Base-by-base conservation (phyloP, 2,797 vertebrate species). In the Rachycentron canadum region DNA sequence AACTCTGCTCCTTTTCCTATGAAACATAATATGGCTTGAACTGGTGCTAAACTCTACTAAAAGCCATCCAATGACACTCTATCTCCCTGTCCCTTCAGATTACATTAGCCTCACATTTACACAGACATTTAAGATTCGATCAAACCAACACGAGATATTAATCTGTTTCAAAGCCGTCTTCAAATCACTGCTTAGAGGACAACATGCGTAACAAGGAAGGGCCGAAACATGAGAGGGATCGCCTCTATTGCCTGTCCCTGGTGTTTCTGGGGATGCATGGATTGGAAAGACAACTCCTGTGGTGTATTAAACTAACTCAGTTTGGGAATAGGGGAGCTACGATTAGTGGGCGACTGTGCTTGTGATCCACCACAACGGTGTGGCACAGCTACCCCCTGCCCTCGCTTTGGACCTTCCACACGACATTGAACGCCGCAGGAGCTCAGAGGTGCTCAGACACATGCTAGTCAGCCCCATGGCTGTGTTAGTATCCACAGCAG, bases 271-370 rank as follows among this genome's bases (percentile, higher is more conserved):
- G 41, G 66, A 41, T 45, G 68, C 45, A 28, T 38, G 61, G 55
- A 67, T 73, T 88, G 61, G 69, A 89, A 88, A 86, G 78, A 76
- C 81, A 78, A 86, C 83, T 86, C 88, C 47, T 64, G 70, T 9
- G 38, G 86, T 56, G 63, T 82, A 82, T 85, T 85, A 83, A 66
- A 40, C 52, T 89, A 93, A 95, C 73, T 56, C 57, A 61, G 74
- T 93, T 91, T 93, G 88, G 85, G 89, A 92, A 79, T 76, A 69
- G n/a, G 74, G 83, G 85, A 85, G 68, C 38, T 67, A 63, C 5
- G 63, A 85, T 87, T 50, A 81, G 73, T 63, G 56, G 69, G 81
- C 60, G 32, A 75, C 71, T 73, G 50, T 40, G 65, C 73, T 78
- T 85, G 71, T 66, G 70, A 84, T 82, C 63, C 53, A 10, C 50